Percentiles rank a stretch among this genome's conserved stretches.
phyloP scores from a whole-genome alignment of 2,797 vertebrate genomes.

The Phalloptychus januarius region DNA sequence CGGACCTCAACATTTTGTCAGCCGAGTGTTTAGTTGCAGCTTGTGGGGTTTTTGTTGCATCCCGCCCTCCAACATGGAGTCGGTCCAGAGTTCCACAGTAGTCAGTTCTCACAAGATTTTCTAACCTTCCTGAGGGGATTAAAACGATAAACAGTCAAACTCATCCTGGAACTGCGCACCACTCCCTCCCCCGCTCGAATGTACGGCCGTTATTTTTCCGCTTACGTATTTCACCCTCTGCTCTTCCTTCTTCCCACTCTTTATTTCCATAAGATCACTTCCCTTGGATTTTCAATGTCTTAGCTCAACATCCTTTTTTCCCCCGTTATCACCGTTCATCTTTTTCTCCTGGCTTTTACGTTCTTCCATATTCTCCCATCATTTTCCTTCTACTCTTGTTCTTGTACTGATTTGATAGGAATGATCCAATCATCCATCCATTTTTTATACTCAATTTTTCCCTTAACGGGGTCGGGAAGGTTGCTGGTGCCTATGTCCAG shows the following conservation, averaged over 20 bases:
- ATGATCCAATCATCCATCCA: too few relatives aligned
- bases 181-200: background rate
- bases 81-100: conserved; percentile 72
- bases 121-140: conserved; percentile 59
- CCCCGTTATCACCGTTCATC: background rate
- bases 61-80: conserved; percentile 46
- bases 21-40: conserved; percentile 27
- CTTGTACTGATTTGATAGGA: background rate
- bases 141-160: conserved; percentile 59
- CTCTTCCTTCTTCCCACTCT: background rate
- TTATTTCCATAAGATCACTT: background rate
- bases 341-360: background rate
- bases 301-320: background rate
- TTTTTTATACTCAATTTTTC: too few relatives aligned
- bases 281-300: background rate
- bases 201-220: background rate
- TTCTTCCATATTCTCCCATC: background rate
- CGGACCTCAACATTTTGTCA: conserved; percentile 25
- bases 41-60: conserved; percentile 20
- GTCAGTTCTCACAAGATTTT: conserved; percentile 76
- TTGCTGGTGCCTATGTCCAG: too few relatives aligned
- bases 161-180: conserved; percentile 60
- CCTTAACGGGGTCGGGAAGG: too few relatives aligned
- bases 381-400: background rate
- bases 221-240: too few relatives aligned